Percentiles rank a stretch among this genome's conserved stretches.
phyloP scores from a whole-genome alignment of 1,140 invertebrate genomes.

The Lerema accius region DNA sequence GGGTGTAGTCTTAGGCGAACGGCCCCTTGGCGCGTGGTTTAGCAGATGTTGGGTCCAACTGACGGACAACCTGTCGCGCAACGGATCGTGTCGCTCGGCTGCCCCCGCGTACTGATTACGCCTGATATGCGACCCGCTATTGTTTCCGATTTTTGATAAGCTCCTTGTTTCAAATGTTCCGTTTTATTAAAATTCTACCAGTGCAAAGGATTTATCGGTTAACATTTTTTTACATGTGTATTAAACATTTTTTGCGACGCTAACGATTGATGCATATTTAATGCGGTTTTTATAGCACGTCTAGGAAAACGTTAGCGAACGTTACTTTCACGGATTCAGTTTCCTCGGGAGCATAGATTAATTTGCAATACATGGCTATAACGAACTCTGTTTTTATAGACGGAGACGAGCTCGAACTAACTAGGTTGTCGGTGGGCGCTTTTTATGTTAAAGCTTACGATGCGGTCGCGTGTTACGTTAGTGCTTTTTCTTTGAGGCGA shows the following conservation, averaged over 20 bases:
- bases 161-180: conserved; percentile 18
- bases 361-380: conserved; percentile 32
- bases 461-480: conserved; percentile 57
- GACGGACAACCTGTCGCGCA: conserved; percentile 77
- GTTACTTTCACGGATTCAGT: conserved; percentile 28
- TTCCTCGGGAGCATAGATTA: conserved; percentile 25
- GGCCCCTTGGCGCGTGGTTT: conserved; percentile 48
- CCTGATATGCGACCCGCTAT: conserved; percentile 54
- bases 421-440: conserved; percentile 35
- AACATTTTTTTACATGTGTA: not conserved
- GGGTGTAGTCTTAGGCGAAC: conserved; percentile 62
- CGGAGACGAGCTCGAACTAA: conserved; percentile 25
- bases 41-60: conserved; percentile 73
- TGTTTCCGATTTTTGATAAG: conserved; percentile 54
- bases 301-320: conserved; percentile 31
- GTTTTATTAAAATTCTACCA: not conserved
- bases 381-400: conserved; percentile 30
- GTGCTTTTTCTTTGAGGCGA: conserved; percentile 51
- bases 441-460: conserved; percentile 66
- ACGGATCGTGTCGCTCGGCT: conserved; percentile 72
- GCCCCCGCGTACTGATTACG: conserved; percentile 57
- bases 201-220: not conserved
- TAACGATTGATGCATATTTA: not conserved
- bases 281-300: conserved; percentile 8
- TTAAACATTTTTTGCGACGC: not conserved